Evolutionary conservation across 2,797 vertebrate genomes (phyloP), one percentile per base, ranked within the genome.

Genomic region (Micromesistius poutassou): DNA sequence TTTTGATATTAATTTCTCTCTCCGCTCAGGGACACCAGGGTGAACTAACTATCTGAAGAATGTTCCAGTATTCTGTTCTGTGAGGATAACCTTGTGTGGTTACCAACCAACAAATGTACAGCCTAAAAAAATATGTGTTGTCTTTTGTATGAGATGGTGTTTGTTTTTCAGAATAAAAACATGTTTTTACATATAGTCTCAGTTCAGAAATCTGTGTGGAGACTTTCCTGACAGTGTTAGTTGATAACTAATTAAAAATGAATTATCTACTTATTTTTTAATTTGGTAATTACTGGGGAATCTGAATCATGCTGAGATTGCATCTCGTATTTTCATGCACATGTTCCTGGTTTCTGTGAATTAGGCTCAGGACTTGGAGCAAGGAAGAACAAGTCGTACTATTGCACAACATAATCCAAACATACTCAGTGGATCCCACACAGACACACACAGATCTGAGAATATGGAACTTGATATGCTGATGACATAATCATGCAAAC

Each of bases 21-120:
- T 96, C 94, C 94, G 95, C 96, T 98, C 96, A 96, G 96, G 96
- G 96, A 97, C 95, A 95, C 95, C 84, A 81, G 89, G 89, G 90
- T 91, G 91, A 92, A 62, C 55, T 55, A 55, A 62, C 55, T 62
- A 55, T 19, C 55, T 62, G 55, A 62, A n/a, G 1, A 62, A 5
- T n/a, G 55, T n/a, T 62, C 55, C 55, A 62, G 22, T 62, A 62
- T 62, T 25, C 55, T 55, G 14, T 55, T 19, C 4, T 19, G 3
- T 62, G 19, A 55, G 46, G 46, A 55, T 22, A 22, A 22, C 55
- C 55, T 5, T 62, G n/a, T 25, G 25, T 4, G 55, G 55, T 62
- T 25, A 62, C 55, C 62, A 2, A 28, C 13, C 2, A 8, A 68
- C n/a, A 68, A 68, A 68, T 68, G 62, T 68, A 68, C 62, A 28